Evolutionary conservation across 2,797 vertebrate species (phyloP).

Genomic region (Zalophus californianus): DNA sequence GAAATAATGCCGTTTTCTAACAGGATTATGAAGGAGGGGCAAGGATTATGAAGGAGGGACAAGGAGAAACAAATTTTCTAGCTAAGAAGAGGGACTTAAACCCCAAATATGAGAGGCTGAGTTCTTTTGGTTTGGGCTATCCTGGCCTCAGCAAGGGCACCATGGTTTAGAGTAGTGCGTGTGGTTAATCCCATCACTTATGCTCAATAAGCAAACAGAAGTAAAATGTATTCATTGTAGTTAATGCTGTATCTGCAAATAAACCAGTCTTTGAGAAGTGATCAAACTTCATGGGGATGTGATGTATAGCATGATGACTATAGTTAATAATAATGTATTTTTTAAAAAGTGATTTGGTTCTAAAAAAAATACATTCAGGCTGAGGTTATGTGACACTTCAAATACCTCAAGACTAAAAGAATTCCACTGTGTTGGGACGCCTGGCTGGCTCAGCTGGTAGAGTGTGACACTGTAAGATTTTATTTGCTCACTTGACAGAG

Average conservation of each 20-base stretch:
- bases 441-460: background rate
- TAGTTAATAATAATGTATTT: background rate
- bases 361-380: background rate
- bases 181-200: background rate
- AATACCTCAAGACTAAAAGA: background rate
- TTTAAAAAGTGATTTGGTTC: background rate
- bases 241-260: background rate
- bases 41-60: background rate
- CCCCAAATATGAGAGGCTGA: background rate
- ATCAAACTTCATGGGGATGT: background rate
- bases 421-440: background rate
- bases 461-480: background rate
- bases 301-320: background rate
- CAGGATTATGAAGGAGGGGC: background rate
- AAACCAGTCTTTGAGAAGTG: background rate
- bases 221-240: background rate
- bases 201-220: background rate
- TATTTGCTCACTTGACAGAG: background rate
- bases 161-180: background rate
- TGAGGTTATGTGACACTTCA: background rate
- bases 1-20: conserved; percentile 17
- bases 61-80: conserved; percentile 22
- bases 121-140: background rate
- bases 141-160: background rate
- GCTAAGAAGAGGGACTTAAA: background rate